A percentile compares a stretch with the other conserved stretches of the same genome.
These are phyloP conservation scores for Amphilophus citrinellus DNA, from an alignment of 2,113 vertebrate species.

Conservation along the genomic window DNA sequence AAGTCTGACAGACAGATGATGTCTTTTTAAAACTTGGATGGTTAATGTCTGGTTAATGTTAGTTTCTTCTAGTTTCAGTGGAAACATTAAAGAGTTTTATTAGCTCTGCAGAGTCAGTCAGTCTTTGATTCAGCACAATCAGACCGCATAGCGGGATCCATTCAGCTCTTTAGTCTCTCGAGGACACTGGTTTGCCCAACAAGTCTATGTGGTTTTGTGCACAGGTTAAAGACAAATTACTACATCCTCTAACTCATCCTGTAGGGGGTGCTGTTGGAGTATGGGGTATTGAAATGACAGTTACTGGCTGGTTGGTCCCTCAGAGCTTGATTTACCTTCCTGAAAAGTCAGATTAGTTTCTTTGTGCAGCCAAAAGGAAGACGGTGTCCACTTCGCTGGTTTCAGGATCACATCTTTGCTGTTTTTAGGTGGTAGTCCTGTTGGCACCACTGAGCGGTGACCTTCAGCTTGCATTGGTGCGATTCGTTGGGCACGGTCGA, in stretches of 20 bases:
- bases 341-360: too few species aligned
- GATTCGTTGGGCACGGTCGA: background rate
- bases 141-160: background rate
- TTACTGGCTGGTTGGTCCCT: too few species aligned
- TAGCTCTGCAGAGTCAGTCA: too few species aligned
- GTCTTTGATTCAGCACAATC: background rate
- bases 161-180: background rate
- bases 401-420: background rate
- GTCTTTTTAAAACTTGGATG: slow-evolving; percentile 26
- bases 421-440: background rate
- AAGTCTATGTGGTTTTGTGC: background rate
- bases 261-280: background rate
- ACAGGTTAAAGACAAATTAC: background rate
- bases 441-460: background rate
- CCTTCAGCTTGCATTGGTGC: background rate
- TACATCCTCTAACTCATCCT: background rate
- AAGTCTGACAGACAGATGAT: background rate
- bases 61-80: background rate
- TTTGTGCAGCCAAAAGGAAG: background rate
- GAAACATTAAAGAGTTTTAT: background rate
- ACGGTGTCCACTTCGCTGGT: background rate
- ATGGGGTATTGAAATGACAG: background rate
- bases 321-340: background rate
- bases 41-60: background rate
- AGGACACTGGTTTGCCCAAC: background rate